Percentiles rank a stretch among this genome's conserved stretches.
These are phyloP conservation scores for Pseudococcus longispinus DNA, from an alignment of 2,888 invertebrate genomes.

Conservation along the genomic window DNA sequence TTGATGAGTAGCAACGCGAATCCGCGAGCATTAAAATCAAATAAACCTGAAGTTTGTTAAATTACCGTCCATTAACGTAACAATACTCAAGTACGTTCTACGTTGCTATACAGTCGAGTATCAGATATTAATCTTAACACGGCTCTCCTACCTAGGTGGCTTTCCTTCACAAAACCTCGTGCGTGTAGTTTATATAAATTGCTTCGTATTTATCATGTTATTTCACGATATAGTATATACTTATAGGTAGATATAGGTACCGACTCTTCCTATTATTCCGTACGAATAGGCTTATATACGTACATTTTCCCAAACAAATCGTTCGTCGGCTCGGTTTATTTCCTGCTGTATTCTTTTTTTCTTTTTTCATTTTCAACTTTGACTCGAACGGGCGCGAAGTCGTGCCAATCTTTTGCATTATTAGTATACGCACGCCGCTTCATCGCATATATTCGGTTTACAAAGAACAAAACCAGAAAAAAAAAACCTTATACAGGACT, in stretches of 20 bases:
- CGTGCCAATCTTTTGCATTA: slow-evolving; percentile 15
- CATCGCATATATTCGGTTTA: neutral
- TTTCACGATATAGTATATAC: neutral
- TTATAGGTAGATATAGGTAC: neutral
- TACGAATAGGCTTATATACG: neutral
- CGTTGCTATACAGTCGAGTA: slow-evolving; percentile 21
- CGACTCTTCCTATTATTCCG: slow-evolving; percentile 33
- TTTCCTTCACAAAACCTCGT: slow-evolving; percentile 30
- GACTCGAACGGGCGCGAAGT: neutral
- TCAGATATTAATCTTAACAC: slow-evolving; percentile 51
- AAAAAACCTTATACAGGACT: neutral
- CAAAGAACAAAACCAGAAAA: neutral
- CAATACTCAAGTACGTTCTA: slow-evolving; percentile 47
- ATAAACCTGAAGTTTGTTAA: slow-evolving; percentile 57
- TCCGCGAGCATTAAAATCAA: slow-evolving; percentile 52
- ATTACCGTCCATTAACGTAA: slow-evolving; percentile 56
- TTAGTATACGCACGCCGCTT: neutral
- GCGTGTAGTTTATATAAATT: slow-evolving; percentile 45
- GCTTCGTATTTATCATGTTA: slow-evolving; percentile 47
- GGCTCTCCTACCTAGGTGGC: slow-evolving; percentile 40
- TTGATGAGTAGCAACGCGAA: slow-evolving; percentile 45
- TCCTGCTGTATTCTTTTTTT: slow-evolving; percentile 32
- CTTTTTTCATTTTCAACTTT: neutral
- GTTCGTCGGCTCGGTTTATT: neutral
- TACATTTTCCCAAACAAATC: slow-evolving; percentile 32